Evolutionary conservation across 2,888 invertebrate genomes (phyloP).

Genomic region (Tetramorium bicarinatum): DNA sequence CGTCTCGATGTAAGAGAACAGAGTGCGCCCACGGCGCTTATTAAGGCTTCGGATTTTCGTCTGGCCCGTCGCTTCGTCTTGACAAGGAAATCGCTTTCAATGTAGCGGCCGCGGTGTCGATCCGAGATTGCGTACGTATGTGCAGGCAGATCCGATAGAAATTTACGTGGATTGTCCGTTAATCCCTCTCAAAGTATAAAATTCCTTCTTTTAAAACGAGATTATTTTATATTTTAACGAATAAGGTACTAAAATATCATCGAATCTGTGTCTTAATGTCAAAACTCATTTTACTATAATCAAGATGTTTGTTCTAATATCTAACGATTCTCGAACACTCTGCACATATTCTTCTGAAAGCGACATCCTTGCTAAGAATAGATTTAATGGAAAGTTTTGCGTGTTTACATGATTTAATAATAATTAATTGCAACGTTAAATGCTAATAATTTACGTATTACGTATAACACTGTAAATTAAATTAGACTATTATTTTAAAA

Average conservation of each 20-base stretch:
- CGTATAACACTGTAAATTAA: not conserved
- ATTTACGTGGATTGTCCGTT: constrained; percentile 22
- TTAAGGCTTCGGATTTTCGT: constrained; percentile 73
- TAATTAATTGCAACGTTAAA: not conserved
- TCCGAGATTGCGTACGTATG: constrained; percentile 10
- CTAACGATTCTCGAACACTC: not conserved
- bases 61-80: constrained; percentile 73
- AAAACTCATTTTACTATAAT: not conserved
- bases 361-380: not conserved
- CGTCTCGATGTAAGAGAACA: constrained; percentile 51
- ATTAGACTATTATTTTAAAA: not conserved
- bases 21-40: constrained; percentile 73
- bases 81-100: constrained; percentile 77
- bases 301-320: not conserved
- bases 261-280: not conserved
- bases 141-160: constrained; percentile 52
- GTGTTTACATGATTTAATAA: not conserved
- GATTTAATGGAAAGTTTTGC: not conserved
- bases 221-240: not conserved
- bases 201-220: not conserved
- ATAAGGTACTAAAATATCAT: not conserved
- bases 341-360: not conserved
- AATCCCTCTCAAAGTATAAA: not conserved
- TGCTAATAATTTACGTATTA: constrained; percentile 1
- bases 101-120: constrained; percentile 60